A percentile compares a stretch with the other conserved stretches of the same genome.
phyloP scores from a whole-genome alignment of 2,113 vertebrate species.

The Archilochus colubris region DNA sequence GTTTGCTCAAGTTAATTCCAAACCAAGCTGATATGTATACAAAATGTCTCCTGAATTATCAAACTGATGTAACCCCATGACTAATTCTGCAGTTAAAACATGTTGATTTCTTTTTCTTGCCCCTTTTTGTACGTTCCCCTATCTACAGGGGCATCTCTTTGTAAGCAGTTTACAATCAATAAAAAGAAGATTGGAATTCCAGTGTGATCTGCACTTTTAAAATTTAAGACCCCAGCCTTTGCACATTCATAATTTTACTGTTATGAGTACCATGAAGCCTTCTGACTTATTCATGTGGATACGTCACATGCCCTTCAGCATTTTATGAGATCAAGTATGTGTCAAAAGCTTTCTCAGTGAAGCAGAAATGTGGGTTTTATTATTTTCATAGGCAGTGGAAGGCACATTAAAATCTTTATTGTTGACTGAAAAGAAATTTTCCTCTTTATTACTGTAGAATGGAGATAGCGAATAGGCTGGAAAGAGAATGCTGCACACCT shows the following conservation, averaged over 20 bases:
- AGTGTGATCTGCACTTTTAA: neutral
- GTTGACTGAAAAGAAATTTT: conserved; percentile 17
- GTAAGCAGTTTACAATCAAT: neutral
- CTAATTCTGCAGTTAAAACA: neutral
- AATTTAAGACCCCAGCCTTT: neutral
- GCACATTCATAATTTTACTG: neutral
- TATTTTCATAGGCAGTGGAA: conserved; percentile 10
- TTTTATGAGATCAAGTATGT: conserved; percentile 28
- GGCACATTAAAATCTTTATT: conserved; percentile 20
- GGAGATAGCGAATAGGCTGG: conserved; percentile 22
- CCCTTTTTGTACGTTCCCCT: neutral
- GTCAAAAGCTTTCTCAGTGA: conserved; percentile 26
- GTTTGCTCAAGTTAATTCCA: conserved; percentile 4
- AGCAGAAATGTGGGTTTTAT: conserved; percentile 5
- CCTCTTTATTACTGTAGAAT: neutral
- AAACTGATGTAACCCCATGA: neutral
- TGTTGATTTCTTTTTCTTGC: neutral
- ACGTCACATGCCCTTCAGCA: neutral
- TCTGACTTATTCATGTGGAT: conserved; percentile 15
- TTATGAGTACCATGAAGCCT: neutral
- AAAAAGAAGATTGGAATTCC: neutral
- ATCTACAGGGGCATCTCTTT: neutral
- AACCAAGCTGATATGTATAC: neutral
- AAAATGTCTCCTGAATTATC: conserved; percentile 13
- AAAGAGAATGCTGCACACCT: conserved; percentile 53